These are phyloP conservation scores for Psittacus erithacus DNA, from an alignment of 2,113 vertebrate species.

Conservation along the genomic window DNA sequence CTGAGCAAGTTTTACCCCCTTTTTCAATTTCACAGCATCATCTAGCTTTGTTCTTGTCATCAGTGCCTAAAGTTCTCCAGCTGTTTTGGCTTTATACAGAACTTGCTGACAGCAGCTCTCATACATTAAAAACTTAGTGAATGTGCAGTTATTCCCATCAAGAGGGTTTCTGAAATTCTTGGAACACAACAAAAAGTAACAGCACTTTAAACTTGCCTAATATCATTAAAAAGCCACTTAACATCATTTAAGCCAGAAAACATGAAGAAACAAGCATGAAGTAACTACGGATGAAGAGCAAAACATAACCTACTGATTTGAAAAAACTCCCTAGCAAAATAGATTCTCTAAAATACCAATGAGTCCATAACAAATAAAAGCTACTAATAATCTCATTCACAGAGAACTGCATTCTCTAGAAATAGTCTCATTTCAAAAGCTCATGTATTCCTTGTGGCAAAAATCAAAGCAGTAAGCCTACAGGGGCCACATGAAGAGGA, in stretches of 20 bases:
- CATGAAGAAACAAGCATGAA: neutral
- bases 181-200: neutral
- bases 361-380: neutral
- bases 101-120: neutral
- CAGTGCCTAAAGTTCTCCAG: neutral
- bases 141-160: neutral
- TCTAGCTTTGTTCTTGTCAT: neutral
- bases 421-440: neutral
- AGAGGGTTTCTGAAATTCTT: neutral
- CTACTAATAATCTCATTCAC: neutral
- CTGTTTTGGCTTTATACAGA: neutral
- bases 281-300: neutral
- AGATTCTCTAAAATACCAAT: neutral
- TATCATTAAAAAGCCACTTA: neutral
- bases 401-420: neutral
- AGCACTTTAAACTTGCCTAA: neutral
- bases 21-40: neutral
- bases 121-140: neutral
- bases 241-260: neutral
- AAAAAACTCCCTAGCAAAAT: neutral
- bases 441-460: neutral
- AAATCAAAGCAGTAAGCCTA: neutral
- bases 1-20: neutral
- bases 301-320: neutral
- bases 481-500: neutral